Conservation (phyloP, 2,113 vertebrate species). For the Promerops cafer region DNA sequence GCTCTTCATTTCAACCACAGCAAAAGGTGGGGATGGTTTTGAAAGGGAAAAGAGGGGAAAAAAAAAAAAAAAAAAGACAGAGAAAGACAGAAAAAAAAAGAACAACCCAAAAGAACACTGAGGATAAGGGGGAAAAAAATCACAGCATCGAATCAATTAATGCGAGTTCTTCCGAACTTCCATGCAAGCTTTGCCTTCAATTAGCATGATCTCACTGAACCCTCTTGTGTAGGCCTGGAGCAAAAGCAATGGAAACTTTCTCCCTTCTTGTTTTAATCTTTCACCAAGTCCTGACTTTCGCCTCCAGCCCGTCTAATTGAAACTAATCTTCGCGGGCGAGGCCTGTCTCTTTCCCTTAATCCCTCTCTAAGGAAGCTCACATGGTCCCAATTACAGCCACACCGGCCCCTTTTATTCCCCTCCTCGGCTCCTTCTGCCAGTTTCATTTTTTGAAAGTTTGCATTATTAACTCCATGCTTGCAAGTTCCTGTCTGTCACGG, state of each 20-base stretch:
- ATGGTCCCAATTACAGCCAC: constrained; percentile 98
- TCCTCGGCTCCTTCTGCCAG: constrained; percentile 81
- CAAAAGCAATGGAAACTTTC: constrained; percentile 76
- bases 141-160: constrained; percentile 70
- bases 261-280: constrained; percentile 84
- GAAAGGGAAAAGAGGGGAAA: neutral
- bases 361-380: constrained; percentile 90
- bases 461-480: constrained; percentile 96
- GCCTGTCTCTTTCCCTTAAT: constrained; percentile 92
- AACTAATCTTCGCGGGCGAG: constrained; percentile 94
- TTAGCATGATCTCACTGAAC: constrained; percentile 74
- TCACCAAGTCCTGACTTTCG: constrained; percentile 82
- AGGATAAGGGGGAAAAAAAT: neutral
- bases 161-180: constrained; percentile 58
- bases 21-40: neutral
- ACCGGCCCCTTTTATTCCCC: constrained; percentile 84
- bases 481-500: constrained; percentile 96
- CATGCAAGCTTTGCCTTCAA: constrained; percentile 72
- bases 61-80: neutral
- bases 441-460: constrained; percentile 84
- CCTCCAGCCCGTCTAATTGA: constrained; percentile 99
- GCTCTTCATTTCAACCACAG: neutral
- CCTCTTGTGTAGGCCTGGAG: constrained; percentile 67
- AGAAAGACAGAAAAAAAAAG: neutral
- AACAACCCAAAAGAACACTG: constrained; percentile 2